phyloP scores from a whole-genome alignment of 2,888 invertebrate species.

The Papilio demoleus region DNA sequence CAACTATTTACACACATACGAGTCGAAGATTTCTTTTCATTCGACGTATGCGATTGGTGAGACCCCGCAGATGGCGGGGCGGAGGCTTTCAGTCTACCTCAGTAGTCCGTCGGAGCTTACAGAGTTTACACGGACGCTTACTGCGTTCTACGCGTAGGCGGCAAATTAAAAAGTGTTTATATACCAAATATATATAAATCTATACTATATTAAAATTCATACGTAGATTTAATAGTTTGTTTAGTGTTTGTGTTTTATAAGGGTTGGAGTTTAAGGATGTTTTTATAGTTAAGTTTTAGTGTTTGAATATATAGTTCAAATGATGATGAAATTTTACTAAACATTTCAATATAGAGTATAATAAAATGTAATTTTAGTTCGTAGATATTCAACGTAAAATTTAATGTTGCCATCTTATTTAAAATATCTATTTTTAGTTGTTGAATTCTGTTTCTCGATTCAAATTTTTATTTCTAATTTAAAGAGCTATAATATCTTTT shows the following conservation, averaged over 20 bases:
- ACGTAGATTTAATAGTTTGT: neutral
- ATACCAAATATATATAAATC: neutral
- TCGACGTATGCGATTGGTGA: constrained; percentile 17
- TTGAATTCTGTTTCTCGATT: neutral
- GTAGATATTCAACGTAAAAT: neutral
- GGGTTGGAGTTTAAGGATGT: neutral
- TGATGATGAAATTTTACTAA: neutral
- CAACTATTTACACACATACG: constrained; percentile 29
- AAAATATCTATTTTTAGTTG: neutral
- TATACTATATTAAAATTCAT: no score
- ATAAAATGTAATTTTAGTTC: neutral
- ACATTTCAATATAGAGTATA: neutral
- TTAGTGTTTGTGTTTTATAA: neutral
- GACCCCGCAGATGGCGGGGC: constrained; percentile 31
- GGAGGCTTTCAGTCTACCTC: constrained; percentile 14
- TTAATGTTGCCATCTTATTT: neutral
- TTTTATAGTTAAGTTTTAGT: neutral
- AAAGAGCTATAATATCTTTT: neutral
- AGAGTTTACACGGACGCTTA: constrained; percentile 10
- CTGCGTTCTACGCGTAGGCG: constrained; percentile 21
- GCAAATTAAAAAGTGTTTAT: constrained; percentile 28
- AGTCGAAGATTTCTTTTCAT: constrained; percentile 27
- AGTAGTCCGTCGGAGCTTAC: constrained; percentile 37
- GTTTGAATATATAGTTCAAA: constrained; percentile 1
- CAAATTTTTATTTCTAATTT: neutral